phyloP scores from a whole-genome alignment of 2,113 vertebrate species.

The Pangasianodon hypophthalmus region DNA sequence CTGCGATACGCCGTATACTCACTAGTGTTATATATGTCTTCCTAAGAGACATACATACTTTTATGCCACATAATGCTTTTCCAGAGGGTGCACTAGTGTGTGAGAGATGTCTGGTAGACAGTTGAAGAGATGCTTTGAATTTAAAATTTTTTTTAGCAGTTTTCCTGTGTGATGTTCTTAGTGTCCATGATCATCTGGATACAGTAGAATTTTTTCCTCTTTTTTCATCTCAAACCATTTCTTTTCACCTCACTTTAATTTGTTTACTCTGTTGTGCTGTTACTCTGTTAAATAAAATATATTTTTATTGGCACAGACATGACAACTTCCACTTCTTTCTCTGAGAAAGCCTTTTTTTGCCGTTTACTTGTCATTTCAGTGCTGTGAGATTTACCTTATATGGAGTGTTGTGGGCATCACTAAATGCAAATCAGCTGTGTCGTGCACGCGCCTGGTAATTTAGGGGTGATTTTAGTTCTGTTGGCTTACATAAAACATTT shows the following conservation, averaged over 20 bases:
- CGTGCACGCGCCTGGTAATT: no score
- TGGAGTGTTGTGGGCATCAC: no score
- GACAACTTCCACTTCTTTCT: neutral
- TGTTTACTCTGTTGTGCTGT: no score
- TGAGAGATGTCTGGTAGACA: neutral
- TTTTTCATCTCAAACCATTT: neutral
- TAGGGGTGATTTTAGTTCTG: neutral
- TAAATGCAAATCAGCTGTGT: no score
- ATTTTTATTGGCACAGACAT: no score
- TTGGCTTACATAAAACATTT: neutral
- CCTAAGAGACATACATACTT: neutral
- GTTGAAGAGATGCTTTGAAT: neutral
- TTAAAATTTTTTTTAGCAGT: no score
- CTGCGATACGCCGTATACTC: neutral
- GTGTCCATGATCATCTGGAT: neutral
- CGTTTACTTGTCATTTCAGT: neutral
- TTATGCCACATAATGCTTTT: neutral
- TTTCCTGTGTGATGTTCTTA: neutral
- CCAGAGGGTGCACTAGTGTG: neutral
- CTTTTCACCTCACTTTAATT: neutral
- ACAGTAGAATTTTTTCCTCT: neutral
- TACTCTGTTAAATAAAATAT: no score
- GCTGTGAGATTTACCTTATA: no score
- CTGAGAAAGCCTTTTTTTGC: conserved; percentile 3
- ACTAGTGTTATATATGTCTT: neutral